Conservation (phyloP, 2,113 vertebrate genomes). For the Mystacornis crossleyi region DNA sequence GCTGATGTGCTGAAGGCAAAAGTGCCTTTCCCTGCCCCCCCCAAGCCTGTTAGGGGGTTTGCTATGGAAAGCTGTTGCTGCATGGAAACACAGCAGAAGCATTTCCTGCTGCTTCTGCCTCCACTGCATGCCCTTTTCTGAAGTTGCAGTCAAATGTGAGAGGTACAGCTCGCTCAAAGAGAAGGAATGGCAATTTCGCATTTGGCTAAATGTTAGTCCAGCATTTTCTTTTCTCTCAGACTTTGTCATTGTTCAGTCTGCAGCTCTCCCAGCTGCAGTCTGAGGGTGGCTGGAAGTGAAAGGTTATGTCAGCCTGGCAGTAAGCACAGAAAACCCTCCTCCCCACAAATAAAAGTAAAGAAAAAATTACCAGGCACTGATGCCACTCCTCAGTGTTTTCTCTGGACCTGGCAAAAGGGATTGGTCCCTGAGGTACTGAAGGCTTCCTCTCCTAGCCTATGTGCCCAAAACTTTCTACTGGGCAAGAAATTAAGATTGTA, state of each 20-base stretch:
- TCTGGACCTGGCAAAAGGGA: neutral
- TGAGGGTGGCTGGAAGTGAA: neutral
- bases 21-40: neutral
- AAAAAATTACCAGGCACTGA: neutral
- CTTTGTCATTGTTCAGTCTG: neutral
- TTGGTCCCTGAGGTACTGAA: neutral
- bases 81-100: neutral
- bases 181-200: neutral
- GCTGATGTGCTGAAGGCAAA: neutral
- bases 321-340: neutral
- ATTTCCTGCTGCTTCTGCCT: neutral
- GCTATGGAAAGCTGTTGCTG: neutral
- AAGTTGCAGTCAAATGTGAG: neutral
- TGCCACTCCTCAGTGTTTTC: neutral
- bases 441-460: neutral
- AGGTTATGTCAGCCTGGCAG: neutral
- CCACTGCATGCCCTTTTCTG: neutral
- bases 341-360: neutral
- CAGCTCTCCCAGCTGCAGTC: neutral
- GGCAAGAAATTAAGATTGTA: neutral
- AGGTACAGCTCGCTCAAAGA: neutral
- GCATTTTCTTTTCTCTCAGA: neutral
- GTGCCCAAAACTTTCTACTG: neutral
- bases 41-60: neutral
- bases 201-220: neutral